Evolutionary conservation across 2,888 invertebrate genomes (phyloP).

Genomic region (Germaria angustata): DNA sequence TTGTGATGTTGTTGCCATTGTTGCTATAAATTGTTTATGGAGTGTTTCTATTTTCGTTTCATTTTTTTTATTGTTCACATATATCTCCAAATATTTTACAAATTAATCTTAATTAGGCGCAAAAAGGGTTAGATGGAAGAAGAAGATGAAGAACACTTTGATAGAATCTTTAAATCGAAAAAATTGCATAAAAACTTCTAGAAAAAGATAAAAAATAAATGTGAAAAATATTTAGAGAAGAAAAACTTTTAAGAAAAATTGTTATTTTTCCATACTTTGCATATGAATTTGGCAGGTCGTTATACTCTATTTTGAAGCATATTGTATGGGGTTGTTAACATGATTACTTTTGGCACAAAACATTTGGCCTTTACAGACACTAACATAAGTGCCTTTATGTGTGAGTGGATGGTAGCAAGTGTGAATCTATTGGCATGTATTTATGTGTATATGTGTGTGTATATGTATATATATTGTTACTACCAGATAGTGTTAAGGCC

Average conservation of each 20-base stretch:
- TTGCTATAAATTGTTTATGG: conserved; percentile 53
- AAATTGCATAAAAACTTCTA: conserved; percentile 49
- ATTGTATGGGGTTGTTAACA: conserved; percentile 65
- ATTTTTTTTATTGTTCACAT: conserved; percentile 29
- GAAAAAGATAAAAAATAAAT: conserved; percentile 24
- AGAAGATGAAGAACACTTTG: conserved; percentile 34
- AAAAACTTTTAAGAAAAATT: conserved; percentile 52
- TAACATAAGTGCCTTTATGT: neutral
- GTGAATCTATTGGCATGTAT: neutral
- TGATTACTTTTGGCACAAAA: conserved; percentile 58
- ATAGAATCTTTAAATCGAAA: conserved; percentile 53
- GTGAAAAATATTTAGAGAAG: conserved; percentile 1
- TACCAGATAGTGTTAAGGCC: conserved; percentile 21
- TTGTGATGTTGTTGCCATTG: conserved; percentile 36
- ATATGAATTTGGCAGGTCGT: conserved; percentile 66
- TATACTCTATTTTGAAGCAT: conserved; percentile 54
- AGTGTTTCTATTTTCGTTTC: conserved; percentile 55
- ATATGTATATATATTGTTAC: neutral
- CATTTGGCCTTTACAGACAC: conserved; percentile 47
- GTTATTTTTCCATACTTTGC: conserved; percentile 55
- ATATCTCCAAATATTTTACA: conserved; percentile 64
- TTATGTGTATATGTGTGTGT: neutral
- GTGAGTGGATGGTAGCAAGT: conserved; percentile 13
- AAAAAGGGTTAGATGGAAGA: conserved; percentile 64
- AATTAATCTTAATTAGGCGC: conserved; percentile 70